Conservation (phyloP, 1,140 invertebrate genomes). For the Pseudomyrmex pallidus region DNA sequence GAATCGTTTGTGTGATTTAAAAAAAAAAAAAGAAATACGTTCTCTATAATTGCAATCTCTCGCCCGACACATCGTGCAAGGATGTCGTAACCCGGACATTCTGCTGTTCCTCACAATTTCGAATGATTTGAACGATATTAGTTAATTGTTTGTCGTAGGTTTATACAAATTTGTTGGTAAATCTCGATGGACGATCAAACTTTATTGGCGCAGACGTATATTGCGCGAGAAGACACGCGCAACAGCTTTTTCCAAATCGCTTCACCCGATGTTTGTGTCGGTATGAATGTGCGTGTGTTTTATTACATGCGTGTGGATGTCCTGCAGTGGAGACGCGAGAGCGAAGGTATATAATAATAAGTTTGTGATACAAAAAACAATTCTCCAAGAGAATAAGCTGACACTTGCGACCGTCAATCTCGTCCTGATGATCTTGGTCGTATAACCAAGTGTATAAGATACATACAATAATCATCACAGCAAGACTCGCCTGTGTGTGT, state of each 20-base stretch:
- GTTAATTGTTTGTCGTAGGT: neutral
- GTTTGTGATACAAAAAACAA: neutral
- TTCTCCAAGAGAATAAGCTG: conserved; percentile 27
- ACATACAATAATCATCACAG: conserved; percentile 34
- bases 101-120: neutral
- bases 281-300: neutral
- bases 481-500: conserved; percentile 30
- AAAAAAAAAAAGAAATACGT: neutral
- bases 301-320: conserved; percentile 16
- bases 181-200: conserved; percentile 20
- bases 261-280: conserved; percentile 10
- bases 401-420: conserved; percentile 33
- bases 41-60: neutral
- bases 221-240: conserved; percentile 21
- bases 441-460: conserved; percentile 8
- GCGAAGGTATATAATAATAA: conserved; percentile 1
- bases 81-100: neutral
- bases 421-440: conserved; percentile 19
- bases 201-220: conserved; percentile 20
- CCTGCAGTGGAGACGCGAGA: neutral
- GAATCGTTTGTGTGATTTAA: neutral
- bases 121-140: neutral
- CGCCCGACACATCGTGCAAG: neutral
- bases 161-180: conserved; percentile 10
- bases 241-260: conserved; percentile 26